Percentiles rank a stretch among this genome's conserved stretches.
Evolutionary conservation across 2,797 vertebrate genomes (phyloP).

Genomic region (Microhierax caerulescens): DNA sequence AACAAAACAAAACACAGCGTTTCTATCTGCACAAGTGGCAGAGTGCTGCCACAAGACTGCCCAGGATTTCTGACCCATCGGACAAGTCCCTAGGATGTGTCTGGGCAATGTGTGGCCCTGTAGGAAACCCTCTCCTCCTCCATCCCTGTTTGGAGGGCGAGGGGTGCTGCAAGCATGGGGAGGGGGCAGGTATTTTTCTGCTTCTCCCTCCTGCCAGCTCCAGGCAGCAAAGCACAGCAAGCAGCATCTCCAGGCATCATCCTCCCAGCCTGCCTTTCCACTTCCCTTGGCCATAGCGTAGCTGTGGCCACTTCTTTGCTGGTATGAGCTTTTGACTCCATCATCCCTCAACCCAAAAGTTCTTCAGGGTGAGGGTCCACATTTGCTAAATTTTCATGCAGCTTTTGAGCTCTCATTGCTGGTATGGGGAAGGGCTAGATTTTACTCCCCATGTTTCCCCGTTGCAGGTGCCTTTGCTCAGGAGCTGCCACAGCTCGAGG

Average conservation of each 20-base stretch:
- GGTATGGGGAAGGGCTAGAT: not conserved
- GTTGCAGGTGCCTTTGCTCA: rapidly evolving
- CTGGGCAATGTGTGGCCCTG: not conserved
- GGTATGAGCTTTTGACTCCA: not conserved
- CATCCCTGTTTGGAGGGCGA: not conserved
- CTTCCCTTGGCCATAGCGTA: not conserved
- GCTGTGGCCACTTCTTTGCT: not conserved
- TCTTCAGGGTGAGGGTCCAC: not conserved
- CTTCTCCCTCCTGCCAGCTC: not conserved
- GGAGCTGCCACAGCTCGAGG: not conserved
- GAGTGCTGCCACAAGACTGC: not conserved
- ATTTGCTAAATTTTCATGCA: not conserved
- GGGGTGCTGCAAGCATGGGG: not conserved
- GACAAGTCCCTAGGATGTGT: not conserved
- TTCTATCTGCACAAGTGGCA: not conserved
- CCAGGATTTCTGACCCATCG: not conserved
- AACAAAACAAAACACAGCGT: not conserved
- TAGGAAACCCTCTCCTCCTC: not conserved
- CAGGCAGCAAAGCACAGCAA: not conserved
- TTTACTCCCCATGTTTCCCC: not conserved
- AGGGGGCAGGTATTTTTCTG: not conserved
- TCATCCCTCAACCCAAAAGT: not conserved
- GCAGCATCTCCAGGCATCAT: not conserved
- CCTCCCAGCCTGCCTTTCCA: not conserved
- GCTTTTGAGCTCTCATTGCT: not conserved